A percentile compares a stretch with the other conserved stretches of the same genome.
Evolutionary conservation across 1,140 invertebrate genomes (phyloP).

Genomic region (Heliconius melpomene): DNA sequence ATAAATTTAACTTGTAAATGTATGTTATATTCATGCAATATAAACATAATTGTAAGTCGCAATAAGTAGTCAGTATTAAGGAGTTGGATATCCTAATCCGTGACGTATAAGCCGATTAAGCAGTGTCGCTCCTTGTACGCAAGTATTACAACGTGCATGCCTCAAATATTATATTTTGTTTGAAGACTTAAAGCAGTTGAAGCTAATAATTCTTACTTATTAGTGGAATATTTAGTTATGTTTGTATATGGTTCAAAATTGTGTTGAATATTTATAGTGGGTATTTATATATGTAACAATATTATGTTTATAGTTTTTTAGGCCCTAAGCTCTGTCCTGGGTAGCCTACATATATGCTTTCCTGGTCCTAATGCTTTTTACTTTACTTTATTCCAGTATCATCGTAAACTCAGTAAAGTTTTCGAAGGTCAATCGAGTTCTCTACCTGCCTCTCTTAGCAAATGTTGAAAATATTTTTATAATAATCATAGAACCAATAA

Average conservation of each 20-base stretch:
- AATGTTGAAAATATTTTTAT: too few species aligned
- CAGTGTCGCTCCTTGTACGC: neutral
- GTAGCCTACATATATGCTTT: too few species aligned
- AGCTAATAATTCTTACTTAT: neutral
- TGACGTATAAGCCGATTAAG: slow-evolving; percentile 30
- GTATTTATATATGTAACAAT: too few species aligned
- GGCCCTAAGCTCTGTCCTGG: too few species aligned
- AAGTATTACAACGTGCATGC: neutral
- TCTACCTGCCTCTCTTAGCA: too few species aligned
- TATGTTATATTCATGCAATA: neutral
- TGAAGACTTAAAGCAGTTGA: neutral
- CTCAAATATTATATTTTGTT: neutral
- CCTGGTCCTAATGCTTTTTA: too few species aligned
- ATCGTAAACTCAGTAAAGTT: too few species aligned
- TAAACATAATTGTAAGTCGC: slow-evolving; percentile 11
- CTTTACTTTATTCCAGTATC: too few species aligned
- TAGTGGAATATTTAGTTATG: neutral
- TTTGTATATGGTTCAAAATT: neutral
- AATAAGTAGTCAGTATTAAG: slow-evolving; percentile 18
- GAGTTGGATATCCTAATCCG: slow-evolving; percentile 23
- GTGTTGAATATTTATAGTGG: too few species aligned
- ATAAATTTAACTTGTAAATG: neutral
- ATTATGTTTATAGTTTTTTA: too few species aligned
- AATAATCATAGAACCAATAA: too few species aligned
- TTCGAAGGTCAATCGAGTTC: too few species aligned